Base-by-base conservation (phyloP, 2,888 invertebrate species). In the Luperina testacea region DNA sequence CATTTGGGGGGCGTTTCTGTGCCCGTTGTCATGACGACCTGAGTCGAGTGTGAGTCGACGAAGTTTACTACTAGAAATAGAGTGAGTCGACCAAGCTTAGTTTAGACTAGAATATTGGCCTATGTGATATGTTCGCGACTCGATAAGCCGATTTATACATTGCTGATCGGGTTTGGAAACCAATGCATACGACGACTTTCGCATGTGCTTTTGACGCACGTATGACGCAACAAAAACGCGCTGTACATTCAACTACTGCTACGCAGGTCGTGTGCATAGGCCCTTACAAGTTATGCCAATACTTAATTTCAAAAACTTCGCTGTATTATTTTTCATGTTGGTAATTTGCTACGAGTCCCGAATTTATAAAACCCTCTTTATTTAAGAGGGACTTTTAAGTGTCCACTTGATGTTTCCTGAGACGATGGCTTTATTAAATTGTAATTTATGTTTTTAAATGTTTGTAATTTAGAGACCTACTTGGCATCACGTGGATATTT, bases 281-380 rank as follows among this genome's bases (percentile, higher is more conserved):
- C 38, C 51, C 32, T 77, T 15, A 51, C 48, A 61, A 68, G 57
- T 57, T 48, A 38, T 67, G 51, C 3, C 24, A 17, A 57, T 38
- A 72, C 7, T 57, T 78, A 7, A 65, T 59, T 59, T 64, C 5
- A 65, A 57, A 65, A 48, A 79, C n/a, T 79, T 78, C 15, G 0
- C 20, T 51, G 48, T 72, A 68, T 75, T 32, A 69, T 75, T 75
- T 57, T 57, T 69, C 13, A 38, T 80, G 51, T 63, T 69, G 57
- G 20, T 48, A 75, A 81, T 80, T 81, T 65, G 51, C 20, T 51
- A 45, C 38, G 70, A 81, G 42, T 61, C 24, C 77, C 59, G 59
- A 65, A 67, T 53, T 78, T 70, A 82, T 81, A 78, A 82, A 78
- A 64, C 38, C 59, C 72, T 64, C 48, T 78, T 78, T 64, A 65